Percentiles rank a stretch among this genome's conserved stretches.
These are phyloP conservation scores for Digitonthophagus gazella DNA, from an alignment of 2,888 invertebrate genomes.

Conservation along the genomic window DNA sequence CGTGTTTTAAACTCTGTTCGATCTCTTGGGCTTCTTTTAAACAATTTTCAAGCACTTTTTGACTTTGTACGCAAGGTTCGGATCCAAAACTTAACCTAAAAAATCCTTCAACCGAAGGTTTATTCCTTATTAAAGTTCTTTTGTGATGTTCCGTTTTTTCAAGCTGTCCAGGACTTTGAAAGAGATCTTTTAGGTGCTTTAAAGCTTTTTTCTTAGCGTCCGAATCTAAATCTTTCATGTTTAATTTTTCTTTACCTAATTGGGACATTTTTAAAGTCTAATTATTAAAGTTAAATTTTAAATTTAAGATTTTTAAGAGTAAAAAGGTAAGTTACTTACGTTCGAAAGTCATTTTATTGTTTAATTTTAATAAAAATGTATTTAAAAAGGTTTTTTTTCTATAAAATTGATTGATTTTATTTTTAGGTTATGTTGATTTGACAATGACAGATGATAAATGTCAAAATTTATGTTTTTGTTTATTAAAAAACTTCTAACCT, in stretches of 20 bases:
- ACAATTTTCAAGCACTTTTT: slow-evolving; percentile 81
- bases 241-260: slow-evolving; percentile 36
- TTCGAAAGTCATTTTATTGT: too few species aligned
- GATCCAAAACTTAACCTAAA: slow-evolving; percentile 53
- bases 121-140: slow-evolving; percentile 70
- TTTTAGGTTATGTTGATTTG: too few species aligned
- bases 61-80: slow-evolving; percentile 96
- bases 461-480: too few species aligned
- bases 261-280: too few species aligned
- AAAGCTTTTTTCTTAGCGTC: slow-evolving; percentile 75
- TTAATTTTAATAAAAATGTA: too few species aligned
- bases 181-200: slow-evolving; percentile 86
- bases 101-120: slow-evolving; percentile 91
- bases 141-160: slow-evolving; percentile 86
- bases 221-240: slow-evolving; percentile 71
- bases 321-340: too few species aligned
- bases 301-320: too few species aligned
- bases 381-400: too few species aligned
- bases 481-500: too few species aligned
- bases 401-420: too few species aligned
- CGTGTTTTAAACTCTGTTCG: slow-evolving; percentile 66
- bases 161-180: slow-evolving; percentile 92
- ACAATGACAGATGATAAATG: too few species aligned
- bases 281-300: too few species aligned
- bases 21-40: slow-evolving; percentile 80